phyloP scores from a whole-genome alignment of 2,888 invertebrate species.

The Eupithecia abbreviata region DNA sequence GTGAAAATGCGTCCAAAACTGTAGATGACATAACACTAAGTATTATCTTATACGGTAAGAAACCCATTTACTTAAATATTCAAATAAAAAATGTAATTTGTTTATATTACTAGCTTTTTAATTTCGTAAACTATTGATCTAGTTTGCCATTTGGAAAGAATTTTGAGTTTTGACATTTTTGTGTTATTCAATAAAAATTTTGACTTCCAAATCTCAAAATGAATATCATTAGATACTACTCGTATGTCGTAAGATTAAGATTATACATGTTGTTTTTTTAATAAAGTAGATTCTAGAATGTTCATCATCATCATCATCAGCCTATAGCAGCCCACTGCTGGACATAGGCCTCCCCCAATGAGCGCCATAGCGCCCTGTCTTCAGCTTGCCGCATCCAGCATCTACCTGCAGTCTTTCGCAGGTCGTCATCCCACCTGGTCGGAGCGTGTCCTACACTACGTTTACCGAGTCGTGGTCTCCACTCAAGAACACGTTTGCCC shows the following conservation, averaged over 20 bases:
- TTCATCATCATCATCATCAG: too few relatives aligned
- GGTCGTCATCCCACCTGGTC: too few relatives aligned
- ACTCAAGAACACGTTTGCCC: too few relatives aligned
- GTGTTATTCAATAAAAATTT: slow-evolving; percentile 34
- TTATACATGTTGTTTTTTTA: too few relatives aligned
- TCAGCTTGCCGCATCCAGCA: too few relatives aligned
- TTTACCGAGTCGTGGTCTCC: too few relatives aligned
- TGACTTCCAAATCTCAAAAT: slow-evolving; percentile 29
- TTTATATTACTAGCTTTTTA: slow-evolving; percentile 10
- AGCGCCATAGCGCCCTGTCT: too few relatives aligned
- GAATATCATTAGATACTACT: not conserved
- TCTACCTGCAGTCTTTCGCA: too few relatives aligned
- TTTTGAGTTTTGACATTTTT: slow-evolving; percentile 34
- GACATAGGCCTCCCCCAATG: too few relatives aligned
- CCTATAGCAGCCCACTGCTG: too few relatives aligned
- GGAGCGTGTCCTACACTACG: too few relatives aligned
- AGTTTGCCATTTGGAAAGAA: slow-evolving; percentile 34
- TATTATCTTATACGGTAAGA: slow-evolving; percentile 11
- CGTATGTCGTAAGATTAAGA: not conserved
- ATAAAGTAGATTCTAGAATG: too few relatives aligned
- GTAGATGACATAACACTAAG: slow-evolving; percentile 11
- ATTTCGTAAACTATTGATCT: slow-evolving; percentile 39
- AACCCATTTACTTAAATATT: slow-evolving; percentile 19
- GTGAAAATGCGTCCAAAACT: slow-evolving; percentile 9
- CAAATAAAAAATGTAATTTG: slow-evolving; percentile 23